phyloP scores from a whole-genome alignment of 2,797 vertebrate genomes.

The Eospalax fontanierii region DNA sequence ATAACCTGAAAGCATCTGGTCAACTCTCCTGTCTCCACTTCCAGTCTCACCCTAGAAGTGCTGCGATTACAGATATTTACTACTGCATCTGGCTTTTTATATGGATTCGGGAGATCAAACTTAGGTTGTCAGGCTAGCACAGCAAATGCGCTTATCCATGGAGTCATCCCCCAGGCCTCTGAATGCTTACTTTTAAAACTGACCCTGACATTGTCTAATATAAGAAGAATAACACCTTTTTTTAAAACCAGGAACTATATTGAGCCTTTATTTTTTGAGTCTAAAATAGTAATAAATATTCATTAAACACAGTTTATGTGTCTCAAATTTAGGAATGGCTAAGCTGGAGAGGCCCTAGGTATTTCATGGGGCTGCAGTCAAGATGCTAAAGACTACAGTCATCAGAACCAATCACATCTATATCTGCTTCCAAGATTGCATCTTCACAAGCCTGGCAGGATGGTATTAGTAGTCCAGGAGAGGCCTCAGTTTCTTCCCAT shows the following conservation, averaged over 20 bases:
- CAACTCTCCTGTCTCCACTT: no score
- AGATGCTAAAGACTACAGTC: not conserved
- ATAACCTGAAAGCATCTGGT: not conserved
- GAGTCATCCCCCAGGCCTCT: not conserved
- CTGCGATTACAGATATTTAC: not conserved
- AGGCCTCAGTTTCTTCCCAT: constrained; percentile 10
- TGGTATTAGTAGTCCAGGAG: not conserved
- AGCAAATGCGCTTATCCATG: not conserved
- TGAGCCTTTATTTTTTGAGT: not conserved
- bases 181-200: constrained; percentile 29
- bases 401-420: not conserved
- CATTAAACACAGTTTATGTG: constrained; percentile 47
- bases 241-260: not conserved
- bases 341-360: not conserved
- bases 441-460: not conserved
- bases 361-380: not conserved
- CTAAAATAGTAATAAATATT: constrained; percentile 44
- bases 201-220: constrained; percentile 6
- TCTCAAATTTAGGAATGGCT: constrained; percentile 32
- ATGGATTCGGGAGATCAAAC: not conserved
- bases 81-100: not conserved
- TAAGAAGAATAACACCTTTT: not conserved
- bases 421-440: not conserved
- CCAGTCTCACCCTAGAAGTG: not conserved
- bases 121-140: not conserved